Evolutionary conservation across 2,797 vertebrate genomes (phyloP).

Genomic region (Paguma larvata): DNA sequence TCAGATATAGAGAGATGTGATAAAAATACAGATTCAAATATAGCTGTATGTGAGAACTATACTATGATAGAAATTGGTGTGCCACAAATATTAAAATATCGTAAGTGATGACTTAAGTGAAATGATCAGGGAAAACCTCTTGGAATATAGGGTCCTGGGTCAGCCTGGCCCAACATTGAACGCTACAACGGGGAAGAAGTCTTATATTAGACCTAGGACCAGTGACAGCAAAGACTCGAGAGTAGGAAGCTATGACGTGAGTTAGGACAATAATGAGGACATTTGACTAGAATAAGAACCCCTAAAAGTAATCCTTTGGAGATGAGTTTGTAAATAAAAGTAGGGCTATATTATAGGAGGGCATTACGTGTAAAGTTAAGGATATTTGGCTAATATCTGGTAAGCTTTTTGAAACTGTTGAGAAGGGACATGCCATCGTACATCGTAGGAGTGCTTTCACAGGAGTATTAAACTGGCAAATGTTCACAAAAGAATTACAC

Average conservation of each 20-base stretch:
- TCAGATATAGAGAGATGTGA: not conserved
- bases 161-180: not conserved
- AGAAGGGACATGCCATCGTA: not conserved
- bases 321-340: not conserved
- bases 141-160: not conserved
- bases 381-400: not conserved
- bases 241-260: not conserved
- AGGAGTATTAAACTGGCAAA: constrained; percentile 4
- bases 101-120: not conserved
- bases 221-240: not conserved
- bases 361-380: not conserved
- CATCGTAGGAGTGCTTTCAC: not conserved
- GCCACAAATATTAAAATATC: not conserved
- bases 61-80: not conserved
- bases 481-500: constrained; percentile 1
- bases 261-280: not conserved
- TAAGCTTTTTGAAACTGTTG: constrained; percentile 11
- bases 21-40: not conserved
- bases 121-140: not conserved
- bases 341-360: not conserved
- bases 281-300: not conserved
- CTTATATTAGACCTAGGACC: not conserved
- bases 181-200: no score
- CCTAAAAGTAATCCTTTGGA: not conserved
- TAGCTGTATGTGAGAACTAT: not conserved